Evolutionary conservation across 2,113 vertebrate species (phyloP).

Genomic region (Gorsachius goisagi): DNA sequence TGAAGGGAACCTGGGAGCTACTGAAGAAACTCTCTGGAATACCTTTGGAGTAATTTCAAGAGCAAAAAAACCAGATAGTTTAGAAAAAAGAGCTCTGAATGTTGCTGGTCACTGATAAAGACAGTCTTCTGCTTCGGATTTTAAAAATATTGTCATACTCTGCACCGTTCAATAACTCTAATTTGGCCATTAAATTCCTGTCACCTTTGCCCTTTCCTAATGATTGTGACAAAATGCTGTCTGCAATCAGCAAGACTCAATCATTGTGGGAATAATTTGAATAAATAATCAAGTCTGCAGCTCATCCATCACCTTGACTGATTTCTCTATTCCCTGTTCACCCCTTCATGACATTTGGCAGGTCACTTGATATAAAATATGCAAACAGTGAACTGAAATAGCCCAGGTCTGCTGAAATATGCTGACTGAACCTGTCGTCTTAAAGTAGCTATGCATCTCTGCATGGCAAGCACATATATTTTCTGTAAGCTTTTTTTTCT

Average conservation of each 20-base stretch:
- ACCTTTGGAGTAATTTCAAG: background rate
- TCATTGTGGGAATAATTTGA: constrained; percentile 64
- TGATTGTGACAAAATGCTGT: constrained; percentile 66
- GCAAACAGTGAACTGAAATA: constrained; percentile 28
- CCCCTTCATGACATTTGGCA: constrained; percentile 64
- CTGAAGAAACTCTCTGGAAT: background rate
- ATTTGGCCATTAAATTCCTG: constrained; percentile 68
- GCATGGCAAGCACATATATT: background rate
- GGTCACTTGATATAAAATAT: constrained; percentile 60
- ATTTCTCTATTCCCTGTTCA: constrained; percentile 69
- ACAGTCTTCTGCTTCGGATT: background rate
- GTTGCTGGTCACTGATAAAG: background rate
- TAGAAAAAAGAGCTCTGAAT: background rate
- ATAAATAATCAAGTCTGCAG: constrained; percentile 73
- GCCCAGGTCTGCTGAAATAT: constrained; percentile 35
- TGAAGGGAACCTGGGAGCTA: background rate
- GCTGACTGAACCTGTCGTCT: background rate
- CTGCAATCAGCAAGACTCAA: constrained; percentile 65
- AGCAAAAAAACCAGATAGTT: background rate
- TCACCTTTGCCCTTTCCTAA: constrained; percentile 69
- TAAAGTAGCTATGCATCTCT: background rate
- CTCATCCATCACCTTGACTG: constrained; percentile 73
- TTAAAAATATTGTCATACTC: constrained; percentile 8
- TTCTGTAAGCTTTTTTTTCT: background rate
- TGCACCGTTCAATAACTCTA: constrained; percentile 26